Evolutionary conservation across 2,888 invertebrate genomes (phyloP).

Genomic region (Mycogona germanica): DNA sequence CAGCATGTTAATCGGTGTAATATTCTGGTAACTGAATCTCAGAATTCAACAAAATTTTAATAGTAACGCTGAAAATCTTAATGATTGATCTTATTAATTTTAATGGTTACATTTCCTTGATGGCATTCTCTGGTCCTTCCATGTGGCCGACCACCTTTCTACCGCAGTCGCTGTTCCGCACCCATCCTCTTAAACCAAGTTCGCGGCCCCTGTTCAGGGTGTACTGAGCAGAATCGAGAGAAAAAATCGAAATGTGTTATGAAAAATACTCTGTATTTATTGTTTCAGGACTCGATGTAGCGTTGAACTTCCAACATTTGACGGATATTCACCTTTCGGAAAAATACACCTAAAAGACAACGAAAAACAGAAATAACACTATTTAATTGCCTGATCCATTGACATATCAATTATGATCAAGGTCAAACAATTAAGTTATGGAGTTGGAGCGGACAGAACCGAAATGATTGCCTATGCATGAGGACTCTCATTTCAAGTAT

Average conservation of each 20-base stretch:
- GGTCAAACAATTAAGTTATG: too few relatives aligned
- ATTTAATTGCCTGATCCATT: too few relatives aligned
- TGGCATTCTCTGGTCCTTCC: conserved; percentile 4
- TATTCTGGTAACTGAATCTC: too few relatives aligned
- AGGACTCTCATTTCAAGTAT: too few relatives aligned
- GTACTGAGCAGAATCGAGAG: conserved; percentile 1
- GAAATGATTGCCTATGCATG: too few relatives aligned
- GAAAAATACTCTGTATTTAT: background rate
- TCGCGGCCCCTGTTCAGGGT: background rate
- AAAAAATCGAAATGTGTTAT: background rate
- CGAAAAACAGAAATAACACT: background rate
- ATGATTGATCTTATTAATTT: background rate
- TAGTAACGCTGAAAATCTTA: too few relatives aligned
- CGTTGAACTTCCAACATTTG: background rate
- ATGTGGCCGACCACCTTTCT: conserved; percentile 12
- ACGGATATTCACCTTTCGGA: conserved; percentile 9
- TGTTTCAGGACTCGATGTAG: too few relatives aligned
- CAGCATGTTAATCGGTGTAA: too few relatives aligned
- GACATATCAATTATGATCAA: too few relatives aligned
- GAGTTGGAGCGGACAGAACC: too few relatives aligned
- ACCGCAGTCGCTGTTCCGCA: conserved; percentile 5
- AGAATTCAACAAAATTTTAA: too few relatives aligned
- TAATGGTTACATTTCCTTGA: conserved; percentile 3
- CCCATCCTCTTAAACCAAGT: conserved; percentile 12
- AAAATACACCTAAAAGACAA: conserved; percentile 13